Percentiles rank a stretch among this genome's conserved stretches.
Evolutionary conservation across 35 echinoderm and acorn worm genomes (phyloP).

Genomic region (Patiria miniata): DNA sequence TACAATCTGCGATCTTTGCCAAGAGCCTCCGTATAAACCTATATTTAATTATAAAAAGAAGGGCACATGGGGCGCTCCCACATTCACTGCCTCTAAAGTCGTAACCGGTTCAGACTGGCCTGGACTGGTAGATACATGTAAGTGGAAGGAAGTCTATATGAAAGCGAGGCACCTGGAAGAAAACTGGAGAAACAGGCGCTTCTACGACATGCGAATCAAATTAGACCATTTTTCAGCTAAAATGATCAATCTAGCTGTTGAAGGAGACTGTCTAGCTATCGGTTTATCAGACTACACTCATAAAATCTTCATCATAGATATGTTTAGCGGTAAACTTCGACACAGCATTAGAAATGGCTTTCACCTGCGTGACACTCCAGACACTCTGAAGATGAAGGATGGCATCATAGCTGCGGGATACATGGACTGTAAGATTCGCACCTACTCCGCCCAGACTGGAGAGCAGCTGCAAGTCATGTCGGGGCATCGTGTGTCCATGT

Average conservation of each 20-base stretch:
- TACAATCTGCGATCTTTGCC: too few relatives aligned
- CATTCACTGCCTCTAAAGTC: too few relatives aligned
- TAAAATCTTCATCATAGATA: neutral
- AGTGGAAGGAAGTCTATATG: slow-evolving; percentile 7
- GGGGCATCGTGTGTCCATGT: neutral
- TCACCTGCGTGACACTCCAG: neutral
- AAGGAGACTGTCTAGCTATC: neutral
- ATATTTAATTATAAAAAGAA: too few relatives aligned
- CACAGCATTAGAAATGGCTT: neutral
- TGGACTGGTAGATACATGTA: neutral
- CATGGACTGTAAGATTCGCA: neutral
- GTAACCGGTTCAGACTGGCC: too few relatives aligned
- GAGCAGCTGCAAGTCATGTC: neutral
- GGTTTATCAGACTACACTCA: neutral
- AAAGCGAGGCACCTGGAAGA: neutral
- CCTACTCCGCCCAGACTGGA: neutral
- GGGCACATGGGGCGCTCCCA: too few relatives aligned
- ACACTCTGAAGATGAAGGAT: neutral
- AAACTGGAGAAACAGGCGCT: neutral
- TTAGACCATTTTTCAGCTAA: neutral
- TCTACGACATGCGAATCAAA: neutral
- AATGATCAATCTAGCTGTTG: neutral
- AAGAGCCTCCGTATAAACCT: too few relatives aligned
- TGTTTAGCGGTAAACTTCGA: neutral
- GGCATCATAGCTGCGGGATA: neutral